phyloP scores from a whole-genome alignment of 2,797 vertebrate species.

The Tapirus indicus region DNA sequence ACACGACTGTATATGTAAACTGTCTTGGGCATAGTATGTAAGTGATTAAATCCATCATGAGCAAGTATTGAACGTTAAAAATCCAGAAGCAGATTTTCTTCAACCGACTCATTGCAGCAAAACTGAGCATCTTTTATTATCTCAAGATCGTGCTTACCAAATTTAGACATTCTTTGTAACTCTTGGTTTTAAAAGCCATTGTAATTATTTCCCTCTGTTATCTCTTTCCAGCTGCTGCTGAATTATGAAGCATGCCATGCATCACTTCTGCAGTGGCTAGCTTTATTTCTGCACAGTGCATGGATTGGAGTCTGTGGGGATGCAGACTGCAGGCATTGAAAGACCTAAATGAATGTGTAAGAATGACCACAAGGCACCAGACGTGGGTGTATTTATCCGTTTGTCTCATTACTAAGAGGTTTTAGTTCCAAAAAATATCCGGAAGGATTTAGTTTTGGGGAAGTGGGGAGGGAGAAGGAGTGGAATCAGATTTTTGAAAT shows the following conservation, averaged over 20 bases:
- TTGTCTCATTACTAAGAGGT: constrained; percentile 83
- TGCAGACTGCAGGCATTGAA: constrained; percentile 54
- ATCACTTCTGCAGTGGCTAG: constrained; percentile 17
- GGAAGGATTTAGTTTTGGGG: constrained; percentile 77
- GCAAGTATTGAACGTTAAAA: not conserved
- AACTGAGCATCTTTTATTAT: not conserved
- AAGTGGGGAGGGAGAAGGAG: constrained; percentile 62
- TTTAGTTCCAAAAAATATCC: constrained; percentile 77
- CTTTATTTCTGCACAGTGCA: constrained; percentile 62
- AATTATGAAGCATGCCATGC: not conserved
- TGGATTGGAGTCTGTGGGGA: constrained; percentile 35
- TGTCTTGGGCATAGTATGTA: not conserved
- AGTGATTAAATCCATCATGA: not conserved
- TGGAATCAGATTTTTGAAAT: constrained; percentile 43
- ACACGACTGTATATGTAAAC: not conserved
- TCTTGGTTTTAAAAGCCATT: constrained; percentile 37
- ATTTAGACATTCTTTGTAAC: constrained; percentile 5
- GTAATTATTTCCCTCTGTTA: not conserved
- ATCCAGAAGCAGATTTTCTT: not conserved
- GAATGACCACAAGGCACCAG: constrained; percentile 79
- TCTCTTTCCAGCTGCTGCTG: constrained; percentile 8
- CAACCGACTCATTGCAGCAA: not conserved
- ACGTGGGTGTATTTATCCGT: constrained; percentile 85
- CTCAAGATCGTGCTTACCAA: not conserved
- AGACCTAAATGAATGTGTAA: constrained; percentile 78